Evolutionary conservation across 2,113 vertebrate genomes (phyloP), one percentile per base, ranked within the genome.

Genomic region (Heterochromis multidens): DNA sequence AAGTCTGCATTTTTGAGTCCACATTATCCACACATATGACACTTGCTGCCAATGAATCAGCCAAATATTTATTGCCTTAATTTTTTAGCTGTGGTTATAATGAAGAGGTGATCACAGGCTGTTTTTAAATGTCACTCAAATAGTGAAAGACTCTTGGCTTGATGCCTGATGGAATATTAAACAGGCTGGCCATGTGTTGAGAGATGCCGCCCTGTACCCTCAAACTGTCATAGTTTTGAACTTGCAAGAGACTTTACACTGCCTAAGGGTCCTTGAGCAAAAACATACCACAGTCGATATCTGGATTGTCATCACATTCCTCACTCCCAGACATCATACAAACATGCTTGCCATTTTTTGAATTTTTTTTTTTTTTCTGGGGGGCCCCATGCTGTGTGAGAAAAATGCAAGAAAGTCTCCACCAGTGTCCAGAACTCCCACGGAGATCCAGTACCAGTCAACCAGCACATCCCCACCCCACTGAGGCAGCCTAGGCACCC

Each of bases 61-160:
- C 12, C 25, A 37, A 21, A 70, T 76, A 49, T 27, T 60, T 33
- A 59, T 29, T 81, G 62, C 54, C 61, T 65, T 70, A 60, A 84
- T 70, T 63, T 65, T 65, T 80, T 58, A 52, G 43, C 46, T 7
- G 14, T 31, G 63, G 27, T 63, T 40, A 57, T 27, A 58, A 82
- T 52, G 58, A 85, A 21, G 77, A 88, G 43, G 37, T 84, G 40
- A 88, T 81, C 60, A 78, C 31, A 77, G 40, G 60, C 35, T 79
- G 33, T 79, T 88, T 88, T 84, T 54, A 57, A 72, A 60, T 72
- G 83, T 85, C 87, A 82, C 56, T 79, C 74, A 58, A 74, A 79
- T 29, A 16, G 4, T 35, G 21, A 46, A 82, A 58, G 23, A 65
- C 67, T 72, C 25, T 62, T 14, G 5, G 29, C 70, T n/a, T 17